Conservation (phyloP, 2,113 vertebrate genomes). For the Chamaetylas fuelleborni region DNA sequence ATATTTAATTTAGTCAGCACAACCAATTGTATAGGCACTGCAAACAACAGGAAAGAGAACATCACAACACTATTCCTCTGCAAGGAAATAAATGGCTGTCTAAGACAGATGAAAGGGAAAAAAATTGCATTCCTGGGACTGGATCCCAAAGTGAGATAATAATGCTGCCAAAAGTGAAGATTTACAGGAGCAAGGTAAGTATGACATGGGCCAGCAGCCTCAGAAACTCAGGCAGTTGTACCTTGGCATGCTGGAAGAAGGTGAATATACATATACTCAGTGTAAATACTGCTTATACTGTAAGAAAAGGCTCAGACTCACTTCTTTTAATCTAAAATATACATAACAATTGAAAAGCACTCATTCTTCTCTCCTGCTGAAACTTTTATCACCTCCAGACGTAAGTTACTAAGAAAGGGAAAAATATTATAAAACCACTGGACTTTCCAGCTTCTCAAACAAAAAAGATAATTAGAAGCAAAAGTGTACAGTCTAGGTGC, state of each 20-base stretch:
- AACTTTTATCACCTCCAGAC: background rate
- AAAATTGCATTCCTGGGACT: background rate
- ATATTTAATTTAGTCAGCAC: slow-evolving; percentile 41
- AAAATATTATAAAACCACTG: background rate
- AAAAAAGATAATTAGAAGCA: background rate
- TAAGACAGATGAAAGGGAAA: background rate
- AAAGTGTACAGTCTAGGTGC: background rate
- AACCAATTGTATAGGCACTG: background rate
- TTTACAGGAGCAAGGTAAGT: background rate
- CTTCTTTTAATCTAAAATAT: background rate
- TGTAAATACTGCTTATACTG: background rate
- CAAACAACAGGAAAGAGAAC: slow-evolving; percentile 16
- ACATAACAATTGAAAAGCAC: background rate
- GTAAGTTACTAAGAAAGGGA: background rate
- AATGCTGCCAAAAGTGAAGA: background rate
- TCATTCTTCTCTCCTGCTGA: background rate
- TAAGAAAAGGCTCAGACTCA: background rate
- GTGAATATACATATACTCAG: background rate
- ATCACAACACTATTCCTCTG: background rate
- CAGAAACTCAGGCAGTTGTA: background rate
- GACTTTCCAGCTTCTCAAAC: background rate
- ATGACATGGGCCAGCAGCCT: background rate
- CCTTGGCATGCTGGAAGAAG: background rate
- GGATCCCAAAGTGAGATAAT: background rate
- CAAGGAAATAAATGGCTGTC: background rate